Evolutionary conservation across 2,113 vertebrate species (phyloP), one percentile per base, ranked within the genome.

Genomic region (Motacilla tschutschensis): DNA sequence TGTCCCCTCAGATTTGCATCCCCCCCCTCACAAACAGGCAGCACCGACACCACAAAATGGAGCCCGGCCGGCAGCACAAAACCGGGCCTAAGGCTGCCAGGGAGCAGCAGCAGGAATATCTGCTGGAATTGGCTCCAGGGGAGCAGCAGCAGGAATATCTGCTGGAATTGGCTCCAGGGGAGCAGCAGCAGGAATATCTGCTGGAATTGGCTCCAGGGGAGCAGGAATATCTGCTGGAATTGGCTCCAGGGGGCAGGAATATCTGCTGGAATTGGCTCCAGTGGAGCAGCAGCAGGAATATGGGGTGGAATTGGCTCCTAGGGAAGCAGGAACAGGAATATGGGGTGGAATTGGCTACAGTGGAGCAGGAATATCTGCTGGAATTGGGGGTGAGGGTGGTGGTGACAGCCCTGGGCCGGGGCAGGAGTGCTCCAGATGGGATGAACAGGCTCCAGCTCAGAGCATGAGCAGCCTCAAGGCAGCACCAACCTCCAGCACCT

Each of bases 1-100:
- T 16, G 24, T 9, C 6, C 1, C 26, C 43, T 57, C 62, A 19
- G 43, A 7, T 33, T 17, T 12, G 1, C 9, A 2, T 9, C 6
- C n/a, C 4, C 19, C 9, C 17, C 50, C 70, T 33, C 60, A 33
- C 36, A 71, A 28, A 8, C 5, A 17, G 7, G 21, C 55, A 33
- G 13, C 16, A 1, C 7, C 0, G 0, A 18, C 21, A 7, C 3
- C 50, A 11, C 8, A 1, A 20, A 22, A 43, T 0, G 0, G 7
- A 73, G 25, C 3, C 3, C 17, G 15, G 31, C 24, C 55, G 29
- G 2, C 28, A 1, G 8, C 20, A 11, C 35, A 13, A 0, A 11
- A 0, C n/a, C 10, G 44, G 43, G 43, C 12, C 26, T 12, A 14
- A 17, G 53, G 18, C 66, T 71, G 22, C 25, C 19, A 4, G 9